Base-by-base conservation (phyloP, 2,113 vertebrate genomes). In the Larimichthys polyactis region DNA sequence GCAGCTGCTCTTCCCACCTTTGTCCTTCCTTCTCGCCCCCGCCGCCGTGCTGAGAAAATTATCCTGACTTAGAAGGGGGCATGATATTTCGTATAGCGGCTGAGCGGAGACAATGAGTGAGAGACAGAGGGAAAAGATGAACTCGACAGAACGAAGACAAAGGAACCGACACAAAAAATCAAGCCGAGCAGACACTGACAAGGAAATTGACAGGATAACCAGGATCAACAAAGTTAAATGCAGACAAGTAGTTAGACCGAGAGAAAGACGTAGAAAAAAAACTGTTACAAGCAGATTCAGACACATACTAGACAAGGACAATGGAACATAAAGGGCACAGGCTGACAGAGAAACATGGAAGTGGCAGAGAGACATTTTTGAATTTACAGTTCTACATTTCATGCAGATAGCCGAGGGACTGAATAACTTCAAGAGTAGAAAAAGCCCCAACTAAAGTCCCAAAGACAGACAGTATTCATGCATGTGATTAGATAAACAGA, bases 1-100 rank as follows among this genome's bases (percentile, higher is more conserved):
- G 79, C 66, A 82, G 81, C 63, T 82, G 55, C 62, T 74, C 81
- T 20, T 58, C 5, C 11, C 46, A 84, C 79, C 71, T 68, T 79
- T 86, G 82, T 75, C 63, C 48, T 48, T 46, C 6, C 4, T 48
- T 58, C 24, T 62, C 19, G 22, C 46, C 19, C 59, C 71, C 12
- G 43, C 20, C 11, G 36, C 51, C 15, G 7, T 10, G 7, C 70
- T 43, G 43, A 68, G 44, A 16, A 89, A 83, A 79, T 69, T 3
- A 84, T 62, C 51, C 55, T 55, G 59, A 75, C 55, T 73, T 48
- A 62, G 58, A 78, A 46, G 48, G 32, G 72, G 54, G 63, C 32
- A 48, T 63, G 46, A 72, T 68, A 74, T 75, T 69, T 73, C n/a
- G 69, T 60, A 66, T 44, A 46, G 57, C 10, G 66, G 59, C 59